A percentile compares a stretch with the other conserved stretches of the same genome.
phyloP scores from a whole-genome alignment of 2,797 vertebrate species.

The Loris lydekkerianus region DNA sequence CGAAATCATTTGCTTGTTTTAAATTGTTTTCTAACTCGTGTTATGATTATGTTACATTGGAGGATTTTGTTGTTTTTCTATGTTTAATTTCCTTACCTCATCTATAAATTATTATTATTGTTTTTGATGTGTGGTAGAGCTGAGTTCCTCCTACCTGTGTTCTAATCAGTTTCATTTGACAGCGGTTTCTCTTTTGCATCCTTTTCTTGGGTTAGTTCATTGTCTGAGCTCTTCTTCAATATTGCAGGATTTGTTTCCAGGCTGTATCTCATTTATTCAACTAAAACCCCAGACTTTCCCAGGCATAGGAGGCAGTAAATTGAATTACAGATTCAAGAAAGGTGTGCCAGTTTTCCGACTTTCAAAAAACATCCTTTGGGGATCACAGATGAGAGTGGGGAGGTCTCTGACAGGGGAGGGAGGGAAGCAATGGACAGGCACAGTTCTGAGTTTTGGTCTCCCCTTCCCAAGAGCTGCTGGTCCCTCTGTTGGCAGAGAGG shows the following conservation, averaged over 20 bases:
- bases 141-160: background rate
- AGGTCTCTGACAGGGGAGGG: background rate
- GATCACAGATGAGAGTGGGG: too few species aligned
- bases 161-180: background rate
- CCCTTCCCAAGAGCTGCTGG: too few species aligned
- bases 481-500: background rate
- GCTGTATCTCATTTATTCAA: background rate
- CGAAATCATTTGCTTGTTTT: constrained; percentile 27
- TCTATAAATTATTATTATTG: too few species aligned
- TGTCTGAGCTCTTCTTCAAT: background rate
- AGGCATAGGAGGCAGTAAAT: background rate
- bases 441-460: background rate
- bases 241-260: background rate
- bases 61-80: background rate
- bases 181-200: background rate
- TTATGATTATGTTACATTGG: background rate
- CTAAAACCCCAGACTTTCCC: background rate
- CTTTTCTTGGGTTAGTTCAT: background rate
- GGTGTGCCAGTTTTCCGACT: background rate
- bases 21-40: background rate
- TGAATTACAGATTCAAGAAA: background rate
- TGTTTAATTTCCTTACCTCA: background rate
- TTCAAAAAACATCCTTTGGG: background rate
- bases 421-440: background rate
- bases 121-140: background rate